Evolutionary conservation across 2,797 vertebrate species (phyloP).

Genomic region (Melanogrammus aeglefinus): DNA sequence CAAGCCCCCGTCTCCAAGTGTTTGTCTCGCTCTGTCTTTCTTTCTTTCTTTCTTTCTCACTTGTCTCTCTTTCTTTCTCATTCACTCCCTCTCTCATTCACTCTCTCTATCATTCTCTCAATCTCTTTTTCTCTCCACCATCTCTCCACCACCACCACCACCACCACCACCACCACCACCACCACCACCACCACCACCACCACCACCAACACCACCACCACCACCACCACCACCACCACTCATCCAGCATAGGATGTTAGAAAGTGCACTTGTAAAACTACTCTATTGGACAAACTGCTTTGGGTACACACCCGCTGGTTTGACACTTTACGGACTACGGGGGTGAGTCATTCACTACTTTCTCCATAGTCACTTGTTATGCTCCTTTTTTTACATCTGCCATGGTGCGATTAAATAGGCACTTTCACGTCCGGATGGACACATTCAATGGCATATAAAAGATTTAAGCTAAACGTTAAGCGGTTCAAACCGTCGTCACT

Average conservation of each 20-base stretch:
- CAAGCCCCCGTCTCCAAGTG: slow-evolving; percentile 41
- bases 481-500: not conserved
- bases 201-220: slow-evolving; percentile 36
- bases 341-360: not conserved
- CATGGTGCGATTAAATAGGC: no score
- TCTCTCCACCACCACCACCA: no score
- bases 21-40: not conserved
- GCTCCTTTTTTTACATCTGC: no score
- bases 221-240: not conserved
- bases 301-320: slow-evolving; percentile 9
- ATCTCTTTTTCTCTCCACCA: no score
- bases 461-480: no score
- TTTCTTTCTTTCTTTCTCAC: no score
- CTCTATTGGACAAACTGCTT: slow-evolving; percentile 22
- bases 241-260: slow-evolving; percentile 15
- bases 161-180: no score
- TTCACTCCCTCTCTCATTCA: not conserved
- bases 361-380: not conserved
- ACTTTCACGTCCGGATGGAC: no score
- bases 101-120: no score
- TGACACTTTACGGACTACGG: not conserved
- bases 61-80: not conserved
- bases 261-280: slow-evolving; percentile 23
- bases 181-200: slow-evolving; percentile 28
- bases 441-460: no score